Evolutionary conservation across 2,797 vertebrate genomes (phyloP), one percentile per base, ranked within the genome.

Genomic region (Otolemur crassicaudatus): DNA sequence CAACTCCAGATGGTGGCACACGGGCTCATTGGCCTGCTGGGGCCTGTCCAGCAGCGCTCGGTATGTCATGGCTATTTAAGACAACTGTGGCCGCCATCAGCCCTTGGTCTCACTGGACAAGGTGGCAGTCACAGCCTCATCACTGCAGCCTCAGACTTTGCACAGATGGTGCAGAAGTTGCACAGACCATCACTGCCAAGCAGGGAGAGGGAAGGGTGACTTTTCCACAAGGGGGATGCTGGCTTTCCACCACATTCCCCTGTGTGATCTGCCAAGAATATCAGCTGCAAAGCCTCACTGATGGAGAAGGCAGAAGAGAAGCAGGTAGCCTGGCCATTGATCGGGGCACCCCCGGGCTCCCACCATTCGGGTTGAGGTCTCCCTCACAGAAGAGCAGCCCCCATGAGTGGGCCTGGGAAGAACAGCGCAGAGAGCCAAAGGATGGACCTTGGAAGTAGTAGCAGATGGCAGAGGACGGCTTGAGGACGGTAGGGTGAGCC

Each of bases 361-460:
- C 56, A 34, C 11, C 2, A 43, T 27, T 19, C 72, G 0, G 10
- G 46, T 19, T 6, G 0, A 3, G 63, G 29, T 40, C 10, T 7
- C 31, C 16, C 53, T 22, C 8, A 14, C 12, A 16, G 25, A 22
- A 60, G 61, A 23, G 56, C 0, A 34, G 23, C 34, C 25, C 37
- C 25, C 6, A 0, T 37, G 49, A 25, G 31, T 25, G 27, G 43
- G 81, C 53, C 40, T 43, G 37, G 40, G 8, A n/a, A n/a, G 22
- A 1, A 10, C 40, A 49, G 61, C 17, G 72, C 86, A 31, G 31
- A 53, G 67, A 14, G 1, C 37, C 53, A 13, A 5, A 49, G 5
- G 4, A 1, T 1, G 27, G 27, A 16, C 25, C 6, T 16, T 1
- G 3, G n/a, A 40, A 16, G 4, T 34, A 16, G 4, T 34, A 10